Evolutionary conservation across 1,140 invertebrate genomes (phyloP), one percentile per base, ranked within the genome.

Genomic region (Amphibalanus amphitrite): DNA sequence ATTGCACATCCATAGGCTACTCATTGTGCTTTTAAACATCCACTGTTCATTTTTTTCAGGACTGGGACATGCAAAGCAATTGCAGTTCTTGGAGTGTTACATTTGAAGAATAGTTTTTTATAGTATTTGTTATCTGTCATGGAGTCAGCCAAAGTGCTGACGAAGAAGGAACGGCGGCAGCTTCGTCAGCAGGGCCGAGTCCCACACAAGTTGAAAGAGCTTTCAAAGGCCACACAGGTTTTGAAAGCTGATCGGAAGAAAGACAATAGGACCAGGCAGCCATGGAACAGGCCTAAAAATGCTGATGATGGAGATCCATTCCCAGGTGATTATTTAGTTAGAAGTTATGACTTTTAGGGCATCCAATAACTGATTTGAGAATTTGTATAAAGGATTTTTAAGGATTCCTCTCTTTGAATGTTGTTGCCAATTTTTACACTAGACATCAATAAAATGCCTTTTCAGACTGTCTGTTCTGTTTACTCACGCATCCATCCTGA

Each of bases 261-360:
- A 6, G 20, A 20, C 10, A 59, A 59, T 17, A 59, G 10, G 23
- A 59, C 10, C 47, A 59, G 47, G 17, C 47, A 59, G 47, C 47
- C 47, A 59, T 59, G 47, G 47, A 59, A 59, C 47, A 59, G 17
- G 47, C 47, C 47, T 1, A 59, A 23, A 59, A 1, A 59, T 59
- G 65, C n/a, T 67, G 65, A 28, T 10, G 65, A 67, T 67, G 26
- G 25, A 59, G 47, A 67, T 67, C 65, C 15, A 28, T 67, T 67
- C 65, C 65, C 65, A 67, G 65, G 65, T 67, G 65, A 67, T 26
- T 67, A 59, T 25, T 59, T 59, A 15, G 47, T 59, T 59, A 59
- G 13, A 13, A 25, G 25, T 59, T 25, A 13, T 59, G 25, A 59
- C 13, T 59, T 59, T 59, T 59, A 25, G 13, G 25, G 13, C 13